Base-by-base conservation (phyloP, 2,113 vertebrate species). In the Sinocyclocheilus anshuiensis region DNA sequence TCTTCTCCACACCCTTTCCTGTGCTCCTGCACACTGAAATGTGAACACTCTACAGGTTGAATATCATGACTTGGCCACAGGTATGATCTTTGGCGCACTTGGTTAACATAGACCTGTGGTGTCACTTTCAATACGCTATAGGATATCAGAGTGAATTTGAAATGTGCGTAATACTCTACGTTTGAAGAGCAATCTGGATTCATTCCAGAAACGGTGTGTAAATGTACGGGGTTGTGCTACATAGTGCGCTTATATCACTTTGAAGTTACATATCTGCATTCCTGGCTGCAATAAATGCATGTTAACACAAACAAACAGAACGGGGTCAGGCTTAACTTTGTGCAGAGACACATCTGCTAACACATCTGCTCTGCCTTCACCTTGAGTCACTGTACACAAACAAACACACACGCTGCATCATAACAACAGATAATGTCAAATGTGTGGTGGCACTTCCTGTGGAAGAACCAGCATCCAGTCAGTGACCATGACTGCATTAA, bases 1-100 rank as follows among this genome's bases (percentile, higher is more conserved):
- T 77, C 85, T 86, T 29, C 53, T 26, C 86, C 89, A 90, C 89
- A 89, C 90, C 90, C 84, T 90, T 82, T 88, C 84, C 86, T 86
- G 63, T 53, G 59, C 61, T 83, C 53, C 72, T 67, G 55, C 76
- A 72, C 65, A 63, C 74, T 74, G 85, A 87, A 83, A 78, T 86
- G 36, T 42, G 48, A 61, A 42, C 82, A 79, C 59, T 87, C 42
- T 77, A 77, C 18, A 48, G 85, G 85, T 88, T 86, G 78, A 88
- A 88, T 89, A 87, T 86, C 83, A 85, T 29, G 36, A 81, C 61
- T 72, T 53, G n/a, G 80, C 86, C 36, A 83, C 45, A 85, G 84
- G 82, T 90, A 86, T 75, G 84, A 63, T 84, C 63, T 87, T 89
- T 87, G 29, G 53, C 53, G 20, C 22, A 39, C 85, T 76, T 18